Conservation (phyloP, 2,113 vertebrate genomes). For the Pithys albifrons region DNA sequence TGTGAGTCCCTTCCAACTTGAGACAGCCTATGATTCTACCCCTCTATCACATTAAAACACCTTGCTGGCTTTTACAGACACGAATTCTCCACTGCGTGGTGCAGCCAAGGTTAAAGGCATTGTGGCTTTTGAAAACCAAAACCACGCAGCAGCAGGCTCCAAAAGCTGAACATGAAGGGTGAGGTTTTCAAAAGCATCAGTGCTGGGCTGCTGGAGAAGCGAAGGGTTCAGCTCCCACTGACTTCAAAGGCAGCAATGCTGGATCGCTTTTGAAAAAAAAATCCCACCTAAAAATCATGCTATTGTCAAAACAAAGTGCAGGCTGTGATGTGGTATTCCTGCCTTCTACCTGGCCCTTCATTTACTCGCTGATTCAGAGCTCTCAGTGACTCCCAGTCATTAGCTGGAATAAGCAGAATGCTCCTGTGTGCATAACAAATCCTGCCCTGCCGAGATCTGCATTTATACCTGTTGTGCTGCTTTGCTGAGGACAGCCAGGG, state of each 20-base stretch:
- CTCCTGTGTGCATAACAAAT: conserved; percentile 47
- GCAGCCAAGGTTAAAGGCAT: background rate
- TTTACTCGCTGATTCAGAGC: conserved; percentile 51
- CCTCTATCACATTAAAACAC: background rate
- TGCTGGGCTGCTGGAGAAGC: background rate
- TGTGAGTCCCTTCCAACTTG: background rate
- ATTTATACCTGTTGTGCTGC: background rate
- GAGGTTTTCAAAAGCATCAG: background rate
- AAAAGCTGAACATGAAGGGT: background rate
- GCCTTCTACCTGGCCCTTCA: conserved; percentile 22
- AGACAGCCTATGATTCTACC: background rate
- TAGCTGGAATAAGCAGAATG: background rate
- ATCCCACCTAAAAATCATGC: conserved; percentile 1
- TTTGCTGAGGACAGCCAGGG: background rate
- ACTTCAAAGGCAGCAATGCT: background rate
- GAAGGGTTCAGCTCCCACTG: conserved; percentile 2
- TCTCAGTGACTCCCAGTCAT: conserved; percentile 19
- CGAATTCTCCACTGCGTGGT: background rate
- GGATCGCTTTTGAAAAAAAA: background rate
- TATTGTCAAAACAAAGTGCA: conserved; percentile 60
- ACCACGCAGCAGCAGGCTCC: background rate
- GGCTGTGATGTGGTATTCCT: conserved; percentile 50
- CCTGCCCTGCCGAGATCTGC: background rate
- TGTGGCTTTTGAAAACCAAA: background rate
- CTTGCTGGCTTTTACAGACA: fast-evolving